A percentile compares a stretch with the other conserved stretches of the same genome.
These are phyloP conservation scores for Bactericera cockerelli DNA, from an alignment of 1,140 invertebrate genomes.

Conservation along the genomic window DNA sequence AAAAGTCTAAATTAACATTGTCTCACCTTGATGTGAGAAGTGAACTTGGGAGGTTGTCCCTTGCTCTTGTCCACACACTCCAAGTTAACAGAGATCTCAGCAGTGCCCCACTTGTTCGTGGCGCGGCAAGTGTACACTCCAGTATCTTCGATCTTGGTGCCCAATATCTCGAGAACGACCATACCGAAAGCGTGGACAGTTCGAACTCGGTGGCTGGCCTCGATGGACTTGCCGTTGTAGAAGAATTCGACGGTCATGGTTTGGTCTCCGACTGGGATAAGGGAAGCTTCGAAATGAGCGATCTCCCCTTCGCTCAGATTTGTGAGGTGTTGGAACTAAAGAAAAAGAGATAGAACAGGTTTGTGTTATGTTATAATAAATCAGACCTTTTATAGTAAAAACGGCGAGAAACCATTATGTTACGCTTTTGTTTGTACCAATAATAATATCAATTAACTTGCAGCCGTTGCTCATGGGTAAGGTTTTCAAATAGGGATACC, in stretches of 20 bases:
- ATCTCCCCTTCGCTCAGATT: conserved; percentile 79
- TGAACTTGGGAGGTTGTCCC: conserved; percentile 75
- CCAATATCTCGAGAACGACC: conserved; percentile 84
- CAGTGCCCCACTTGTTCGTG: conserved; percentile 73
- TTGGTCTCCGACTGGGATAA: conserved; percentile 86
- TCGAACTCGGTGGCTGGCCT: conserved; percentile 73
- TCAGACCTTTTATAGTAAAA: not conserved
- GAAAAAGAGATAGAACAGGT: conserved; percentile 13
- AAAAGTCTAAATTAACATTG: too few species aligned
- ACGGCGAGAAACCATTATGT: too few species aligned
- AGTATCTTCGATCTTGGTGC: conserved; percentile 73
- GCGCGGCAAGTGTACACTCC: conserved; percentile 74
- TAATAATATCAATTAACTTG: too few species aligned
- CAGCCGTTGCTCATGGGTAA: too few species aligned
- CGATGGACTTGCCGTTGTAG: conserved; percentile 76
- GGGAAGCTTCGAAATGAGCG: conserved; percentile 83
- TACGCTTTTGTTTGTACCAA: too few species aligned
- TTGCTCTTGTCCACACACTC: conserved; percentile 70
- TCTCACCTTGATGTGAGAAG: conserved; percentile 52
- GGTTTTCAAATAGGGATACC: too few species aligned
- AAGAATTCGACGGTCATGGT: conserved; percentile 97
- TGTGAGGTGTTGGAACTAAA: conserved; percentile 51
- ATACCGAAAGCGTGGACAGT: conserved; percentile 90
- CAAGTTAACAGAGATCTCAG: conserved; percentile 67
- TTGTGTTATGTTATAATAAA: not conserved